Conservation (phyloP, 2,888 invertebrate genomes). For the Ophion ellenae region DNA sequence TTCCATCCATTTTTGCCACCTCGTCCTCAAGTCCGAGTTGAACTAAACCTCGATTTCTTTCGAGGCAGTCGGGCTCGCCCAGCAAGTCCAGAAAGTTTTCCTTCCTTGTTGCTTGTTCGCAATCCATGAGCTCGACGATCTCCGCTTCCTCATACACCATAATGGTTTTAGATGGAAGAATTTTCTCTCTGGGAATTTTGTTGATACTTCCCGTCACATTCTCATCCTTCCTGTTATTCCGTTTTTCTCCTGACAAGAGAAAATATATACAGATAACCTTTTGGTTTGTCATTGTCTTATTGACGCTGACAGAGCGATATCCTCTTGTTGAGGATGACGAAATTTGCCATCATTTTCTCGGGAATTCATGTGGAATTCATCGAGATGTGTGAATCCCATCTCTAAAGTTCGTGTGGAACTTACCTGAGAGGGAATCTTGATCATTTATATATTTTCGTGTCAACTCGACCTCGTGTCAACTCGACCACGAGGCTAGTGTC, state of each 20-base stretch:
- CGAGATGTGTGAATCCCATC: constrained; percentile 7
- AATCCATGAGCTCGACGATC: constrained; percentile 1
- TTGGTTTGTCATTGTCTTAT: constrained; percentile 28
- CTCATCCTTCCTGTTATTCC: constrained; percentile 1
- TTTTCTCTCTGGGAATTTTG: constrained; percentile 18
- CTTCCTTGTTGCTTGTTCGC: constrained; percentile 29
- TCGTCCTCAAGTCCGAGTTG: constrained; percentile 31
- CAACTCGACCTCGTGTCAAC: constrained; percentile 2
- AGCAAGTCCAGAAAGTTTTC: constrained; percentile 29
- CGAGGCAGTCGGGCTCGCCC: constrained; percentile 33
- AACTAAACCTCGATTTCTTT: constrained; percentile 21
- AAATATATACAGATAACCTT: not conserved
- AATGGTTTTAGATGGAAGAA: constrained; percentile 16
- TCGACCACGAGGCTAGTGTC: constrained; percentile 25
- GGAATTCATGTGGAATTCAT: constrained; percentile 28
- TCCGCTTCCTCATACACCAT: constrained; percentile 1
- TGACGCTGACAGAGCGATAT: constrained; percentile 22
- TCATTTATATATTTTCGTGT: constrained; percentile 4
- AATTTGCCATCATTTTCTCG: constrained; percentile 4
- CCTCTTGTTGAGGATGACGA: constrained; percentile 32
- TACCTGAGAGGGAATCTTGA: constrained; percentile 1
- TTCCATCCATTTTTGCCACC: constrained; percentile 49
- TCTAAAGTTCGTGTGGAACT: constrained; percentile 33
- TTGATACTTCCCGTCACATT: constrained; percentile 3
- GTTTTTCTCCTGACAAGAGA: not conserved